Base-by-base conservation (phyloP, 2,113 vertebrate genomes). In the Hiodon alosoides region DNA sequence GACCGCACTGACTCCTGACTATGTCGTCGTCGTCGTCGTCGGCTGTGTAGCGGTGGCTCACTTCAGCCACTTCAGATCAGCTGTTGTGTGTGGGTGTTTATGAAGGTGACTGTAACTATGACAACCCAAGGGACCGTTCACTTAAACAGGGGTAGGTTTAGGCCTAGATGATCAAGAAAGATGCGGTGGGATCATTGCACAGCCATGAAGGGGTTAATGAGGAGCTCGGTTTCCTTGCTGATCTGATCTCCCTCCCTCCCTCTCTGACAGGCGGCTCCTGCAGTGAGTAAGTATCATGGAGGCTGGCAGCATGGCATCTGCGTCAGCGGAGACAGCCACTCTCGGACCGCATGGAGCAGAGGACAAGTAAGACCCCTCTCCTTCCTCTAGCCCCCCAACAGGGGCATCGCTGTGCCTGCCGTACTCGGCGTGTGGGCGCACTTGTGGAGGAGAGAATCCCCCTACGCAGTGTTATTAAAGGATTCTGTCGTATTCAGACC, bases 221-320 rank as follows among this genome's bases (percentile, higher is more conserved):
- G 31, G 17, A 4, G 52, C 53, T 70, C n/a, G 13, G 69, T 70
- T 11, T 70, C 54, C 69, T 52, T 55, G 16, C 76, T 78, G 67
- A 81, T 75, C 80, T 76, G 51, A 17, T 65, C 77, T 72, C 55
- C 53, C 81, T 81, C 78, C 81, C 74, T 58, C 81, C 81, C 83
- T 82, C 78, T 78, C 83, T 82, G 77, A 83, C 84, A 85, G 87
- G 78, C 79, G 82, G 86, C 87, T 87, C 86, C 87, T 89, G 88
- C 87, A 85, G 88, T 85, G 84, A 84, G 83, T 78, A 82, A 81
- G 82, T 88, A 89, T 77, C 77, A 92, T 86, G 91, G 90, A 93
- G 84, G 85, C 89, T 83, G 85, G 82, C 83, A 87, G 89, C 61
- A 83, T 87, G 83, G 85, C 87, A 88, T 87, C 87, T 84, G 88